A percentile compares a stretch with the other conserved stretches of the same genome.
Evolutionary conservation across 2,888 invertebrate genomes (phyloP).

Genomic region (Agrilus mali): DNA sequence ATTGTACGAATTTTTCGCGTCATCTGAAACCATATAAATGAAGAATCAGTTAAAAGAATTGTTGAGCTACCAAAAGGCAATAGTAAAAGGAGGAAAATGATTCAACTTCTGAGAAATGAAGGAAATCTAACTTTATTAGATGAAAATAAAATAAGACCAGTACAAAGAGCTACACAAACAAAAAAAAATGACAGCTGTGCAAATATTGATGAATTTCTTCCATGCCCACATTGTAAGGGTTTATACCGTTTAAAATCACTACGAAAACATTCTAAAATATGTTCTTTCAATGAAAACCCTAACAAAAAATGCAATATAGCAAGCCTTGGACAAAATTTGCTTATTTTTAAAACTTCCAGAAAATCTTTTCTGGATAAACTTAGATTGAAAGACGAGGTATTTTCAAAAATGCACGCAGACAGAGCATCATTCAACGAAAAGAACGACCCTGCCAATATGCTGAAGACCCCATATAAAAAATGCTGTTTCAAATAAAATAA

Average conservation of each 20-base stretch:
- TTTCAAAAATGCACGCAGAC: slow-evolving; percentile 15
- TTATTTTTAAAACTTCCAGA: too few relatives aligned
- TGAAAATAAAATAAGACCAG: slow-evolving; percentile 2
- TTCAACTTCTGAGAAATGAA: slow-evolving; percentile 1
- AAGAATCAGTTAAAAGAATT: not conserved
- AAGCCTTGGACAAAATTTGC: too few relatives aligned
- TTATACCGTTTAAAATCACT: not conserved
- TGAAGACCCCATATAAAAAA: slow-evolving; percentile 17
- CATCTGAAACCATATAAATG: not conserved
- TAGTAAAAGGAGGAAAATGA: not conserved
- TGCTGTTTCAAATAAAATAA: slow-evolving; percentile 16
- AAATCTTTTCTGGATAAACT: slow-evolving; percentile 6
- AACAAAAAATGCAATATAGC: too few relatives aligned
- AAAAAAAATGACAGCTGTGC: not conserved
- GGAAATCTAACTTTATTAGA: slow-evolving; percentile 1
- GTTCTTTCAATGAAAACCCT: too few relatives aligned
- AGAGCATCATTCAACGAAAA: slow-evolving; percentile 12
- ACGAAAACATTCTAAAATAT: too few relatives aligned
- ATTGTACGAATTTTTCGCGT: not conserved
- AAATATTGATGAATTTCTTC: not conserved
- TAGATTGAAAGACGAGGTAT: slow-evolving; percentile 15
- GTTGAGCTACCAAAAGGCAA: not conserved
- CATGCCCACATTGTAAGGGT: slow-evolving; percentile 1
- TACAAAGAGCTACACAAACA: not conserved
- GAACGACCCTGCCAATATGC: slow-evolving; percentile 16